Conservation (phyloP, 2,797 vertebrate species). For the Myoxocephalus aenaeus region DNA sequence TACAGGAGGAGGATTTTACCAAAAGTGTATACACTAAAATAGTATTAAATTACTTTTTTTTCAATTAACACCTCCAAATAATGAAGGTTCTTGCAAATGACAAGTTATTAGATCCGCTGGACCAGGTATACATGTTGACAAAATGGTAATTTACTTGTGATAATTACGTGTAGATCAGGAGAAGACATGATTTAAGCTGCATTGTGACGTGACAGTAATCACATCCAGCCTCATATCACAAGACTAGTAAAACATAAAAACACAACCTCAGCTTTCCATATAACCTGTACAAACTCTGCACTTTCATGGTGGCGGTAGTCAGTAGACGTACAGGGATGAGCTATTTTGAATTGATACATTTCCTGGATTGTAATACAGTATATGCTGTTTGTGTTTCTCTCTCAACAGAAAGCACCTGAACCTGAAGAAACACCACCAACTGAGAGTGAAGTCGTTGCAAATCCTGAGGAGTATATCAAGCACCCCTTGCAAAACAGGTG, state of each 20-base stretch:
- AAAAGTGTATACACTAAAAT: neutral
- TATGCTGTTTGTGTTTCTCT: slow-evolving; percentile 13
- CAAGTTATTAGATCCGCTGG: neutral
- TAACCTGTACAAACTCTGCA: neutral
- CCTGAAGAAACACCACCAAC: slow-evolving; percentile 78
- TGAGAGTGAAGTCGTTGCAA: slow-evolving; percentile 73
- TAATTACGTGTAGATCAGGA: neutral
- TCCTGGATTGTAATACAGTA: neutral
- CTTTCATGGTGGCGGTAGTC: neutral
- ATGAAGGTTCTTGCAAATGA: neutral
- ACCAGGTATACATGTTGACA: neutral
- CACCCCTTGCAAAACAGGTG: slow-evolving; percentile 89
- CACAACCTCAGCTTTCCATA: neutral
- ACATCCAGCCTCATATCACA: neutral
- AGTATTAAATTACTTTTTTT: neutral
- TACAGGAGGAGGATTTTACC: neutral
- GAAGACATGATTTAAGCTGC: neutral
- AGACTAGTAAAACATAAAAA: neutral
- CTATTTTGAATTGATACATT: neutral
- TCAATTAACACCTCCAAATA: neutral
- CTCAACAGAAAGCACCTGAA: slow-evolving; percentile 81
- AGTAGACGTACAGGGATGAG: neutral
- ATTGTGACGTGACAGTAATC: neutral
- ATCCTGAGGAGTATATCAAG: slow-evolving; percentile 86
- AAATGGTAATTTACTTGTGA: neutral